Conservation (phyloP, 2,888 invertebrate genomes). For the Harpagoxenus sublaevis region DNA sequence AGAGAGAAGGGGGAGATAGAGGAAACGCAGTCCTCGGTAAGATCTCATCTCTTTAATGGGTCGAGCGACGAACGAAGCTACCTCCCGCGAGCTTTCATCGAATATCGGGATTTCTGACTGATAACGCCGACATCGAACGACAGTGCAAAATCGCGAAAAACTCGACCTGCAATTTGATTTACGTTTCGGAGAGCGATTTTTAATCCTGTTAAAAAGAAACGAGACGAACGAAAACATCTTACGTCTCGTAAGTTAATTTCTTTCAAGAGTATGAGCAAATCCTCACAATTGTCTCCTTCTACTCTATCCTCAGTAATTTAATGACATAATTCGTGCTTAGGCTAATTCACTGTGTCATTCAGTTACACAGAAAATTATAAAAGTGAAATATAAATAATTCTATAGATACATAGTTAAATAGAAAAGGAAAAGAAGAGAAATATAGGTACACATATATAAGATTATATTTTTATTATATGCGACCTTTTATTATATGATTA, state of each 20-base stretch:
- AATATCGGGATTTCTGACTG: conserved; percentile 75
- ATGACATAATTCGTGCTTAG: background rate
- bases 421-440: background rate
- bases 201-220: conserved; percentile 66
- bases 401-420: background rate
- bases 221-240: background rate
- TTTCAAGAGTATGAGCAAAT: background rate
- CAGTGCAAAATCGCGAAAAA: conserved; percentile 58
- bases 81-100: conserved; percentile 71
- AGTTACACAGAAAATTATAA: background rate
- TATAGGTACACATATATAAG: background rate
- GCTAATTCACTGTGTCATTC: background rate
- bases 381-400: background rate
- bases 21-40: conserved; percentile 67
- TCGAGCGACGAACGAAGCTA: conserved; percentile 65
- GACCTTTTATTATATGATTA: background rate
- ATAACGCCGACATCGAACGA: conserved; percentile 62
- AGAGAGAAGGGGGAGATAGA: conserved; percentile 11
- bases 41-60: conserved; percentile 77
- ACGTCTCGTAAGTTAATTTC: background rate
- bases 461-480: background rate
- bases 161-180: conserved; percentile 18
- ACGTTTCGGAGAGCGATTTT: conserved; percentile 61
- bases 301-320: background rate
- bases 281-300: background rate